Base-by-base conservation (phyloP, 2,797 vertebrate genomes). In the Chrysolophus pictus region DNA sequence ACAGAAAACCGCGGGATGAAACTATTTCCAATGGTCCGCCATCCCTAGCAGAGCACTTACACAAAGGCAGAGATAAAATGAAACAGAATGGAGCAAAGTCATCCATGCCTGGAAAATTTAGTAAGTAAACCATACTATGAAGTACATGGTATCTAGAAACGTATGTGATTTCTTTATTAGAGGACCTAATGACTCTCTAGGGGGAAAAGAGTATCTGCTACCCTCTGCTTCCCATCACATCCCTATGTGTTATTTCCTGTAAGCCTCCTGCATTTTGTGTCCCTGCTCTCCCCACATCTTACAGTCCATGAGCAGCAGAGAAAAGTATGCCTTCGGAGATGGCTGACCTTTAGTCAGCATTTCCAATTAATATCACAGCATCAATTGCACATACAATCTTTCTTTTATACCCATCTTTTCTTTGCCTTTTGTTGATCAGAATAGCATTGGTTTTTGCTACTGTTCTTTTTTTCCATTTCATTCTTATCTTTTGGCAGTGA, bases 361-460 rank as follows among this genome's bases (percentile, higher is more conserved):
- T 87, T 90, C 84, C 90, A 94, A 86, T 86, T 78, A 83, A 49
- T 85, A 85, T 65, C 22, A 12, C 44, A 84, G 62, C 46, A 89
- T 23, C 67, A 70, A 69, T 18, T 71, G 33, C 29, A 84, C n/a
- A 62, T 26, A 37, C 17, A 82, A 28, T 59, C n/a, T 71, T 76
- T 46, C 37, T 47, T 31, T 76, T 60, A 42, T 77, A 35, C 15
- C 39, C 80, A 23, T 46, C 31, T 67, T 56, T 85, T 63, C 5
- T 47, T 63, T 68, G 18, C 37, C 8, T 55, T 55, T 46, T 88
- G 15, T 7, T 22, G 51, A 41, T 41, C 60, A 70, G 15, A n/a
- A 21, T 2, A 72, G 17, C 64, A 60, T 5, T 67, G 58, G 0
- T 1, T 69, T 77, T 37, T 39, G 23, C 13, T 74, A 41, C 16